Conservation (phyloP, 2,113 vertebrate species). For the Limnothrissa miodon region DNA sequence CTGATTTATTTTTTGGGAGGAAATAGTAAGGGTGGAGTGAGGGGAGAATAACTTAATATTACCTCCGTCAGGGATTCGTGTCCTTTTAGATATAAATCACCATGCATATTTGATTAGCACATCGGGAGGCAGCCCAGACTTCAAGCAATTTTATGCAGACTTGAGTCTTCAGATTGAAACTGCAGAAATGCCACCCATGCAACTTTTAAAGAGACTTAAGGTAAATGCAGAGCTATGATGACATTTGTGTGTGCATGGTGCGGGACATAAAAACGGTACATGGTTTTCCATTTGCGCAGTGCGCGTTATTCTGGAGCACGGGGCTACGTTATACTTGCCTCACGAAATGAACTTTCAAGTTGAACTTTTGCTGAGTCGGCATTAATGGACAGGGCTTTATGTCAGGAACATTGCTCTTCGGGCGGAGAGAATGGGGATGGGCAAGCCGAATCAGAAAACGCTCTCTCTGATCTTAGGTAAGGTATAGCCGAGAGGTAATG, state of each 20-base stretch:
- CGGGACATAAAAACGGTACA: slow-evolving; percentile 5
- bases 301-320: slow-evolving; percentile 24
- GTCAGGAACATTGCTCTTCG: slow-evolving; percentile 21
- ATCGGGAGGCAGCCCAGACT: neutral
- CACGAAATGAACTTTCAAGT: slow-evolving; percentile 50
- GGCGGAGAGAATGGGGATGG: slow-evolving; percentile 32
- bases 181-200: neutral
- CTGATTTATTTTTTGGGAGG: slow-evolving; percentile 57
- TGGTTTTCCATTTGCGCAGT: slow-evolving; percentile 35
- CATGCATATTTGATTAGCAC: slow-evolving; percentile 14
- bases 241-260: slow-evolving; percentile 45
- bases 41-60: slow-evolving; percentile 8
- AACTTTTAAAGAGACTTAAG: slow-evolving; percentile 40
- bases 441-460: slow-evolving; percentile 19
- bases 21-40: neutral
- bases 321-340: slow-evolving; percentile 8
- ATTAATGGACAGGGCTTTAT: slow-evolving; percentile 33
- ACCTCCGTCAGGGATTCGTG: slow-evolving; percentile 4
- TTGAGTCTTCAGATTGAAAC: slow-evolving; percentile 13
- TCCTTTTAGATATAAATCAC: slow-evolving; percentile 12
- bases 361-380: slow-evolving; percentile 60
- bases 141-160: neutral
- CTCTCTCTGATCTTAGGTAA: slow-evolving; percentile 34
- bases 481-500: slow-evolving; percentile 57
- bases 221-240: slow-evolving; percentile 5